A percentile compares a stretch with the other conserved stretches of the same genome.
These are phyloP conservation scores for Actias luna DNA, from an alignment of 2,888 invertebrate species.

Conservation along the genomic window DNA sequence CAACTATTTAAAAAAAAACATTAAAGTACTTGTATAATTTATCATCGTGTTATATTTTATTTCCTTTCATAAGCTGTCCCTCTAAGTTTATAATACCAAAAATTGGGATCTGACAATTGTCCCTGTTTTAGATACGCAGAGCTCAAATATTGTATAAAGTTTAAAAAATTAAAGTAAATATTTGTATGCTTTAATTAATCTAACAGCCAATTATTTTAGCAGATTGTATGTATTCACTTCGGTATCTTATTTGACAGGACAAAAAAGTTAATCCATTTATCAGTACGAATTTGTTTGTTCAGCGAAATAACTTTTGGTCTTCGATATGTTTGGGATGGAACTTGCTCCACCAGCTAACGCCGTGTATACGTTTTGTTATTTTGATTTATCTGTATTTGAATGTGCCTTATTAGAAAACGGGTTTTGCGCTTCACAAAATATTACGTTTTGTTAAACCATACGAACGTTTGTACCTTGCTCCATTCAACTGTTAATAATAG, in stretches of 20 bases:
- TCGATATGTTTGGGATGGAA: background rate
- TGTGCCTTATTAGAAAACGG: slow-evolving; percentile 7
- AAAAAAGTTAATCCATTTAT: background rate
- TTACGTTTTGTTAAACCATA: background rate
- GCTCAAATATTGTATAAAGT: too few species aligned
- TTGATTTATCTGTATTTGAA: slow-evolving; percentile 11
- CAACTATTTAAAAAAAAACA: too few species aligned
- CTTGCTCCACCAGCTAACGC: background rate
- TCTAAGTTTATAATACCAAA: too few species aligned
- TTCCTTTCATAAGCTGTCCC: too few species aligned
- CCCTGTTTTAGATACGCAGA: too few species aligned
- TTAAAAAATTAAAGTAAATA: too few species aligned
- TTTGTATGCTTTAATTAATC: too few species aligned
- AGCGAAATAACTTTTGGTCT: background rate
- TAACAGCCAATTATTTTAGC: too few species aligned
- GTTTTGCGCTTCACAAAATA: background rate
- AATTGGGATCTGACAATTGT: too few species aligned
- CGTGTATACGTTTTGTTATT: background rate
- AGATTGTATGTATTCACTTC: background rate
- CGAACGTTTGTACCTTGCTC: background rate
- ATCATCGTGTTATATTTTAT: too few species aligned
- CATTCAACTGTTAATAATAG: background rate
- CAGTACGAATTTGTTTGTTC: background rate
- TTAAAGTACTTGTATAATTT: too few species aligned
- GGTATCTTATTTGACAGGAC: background rate